phyloP scores from a whole-genome alignment of 2,888 invertebrate species.

The Gastrophysa polygoni region DNA sequence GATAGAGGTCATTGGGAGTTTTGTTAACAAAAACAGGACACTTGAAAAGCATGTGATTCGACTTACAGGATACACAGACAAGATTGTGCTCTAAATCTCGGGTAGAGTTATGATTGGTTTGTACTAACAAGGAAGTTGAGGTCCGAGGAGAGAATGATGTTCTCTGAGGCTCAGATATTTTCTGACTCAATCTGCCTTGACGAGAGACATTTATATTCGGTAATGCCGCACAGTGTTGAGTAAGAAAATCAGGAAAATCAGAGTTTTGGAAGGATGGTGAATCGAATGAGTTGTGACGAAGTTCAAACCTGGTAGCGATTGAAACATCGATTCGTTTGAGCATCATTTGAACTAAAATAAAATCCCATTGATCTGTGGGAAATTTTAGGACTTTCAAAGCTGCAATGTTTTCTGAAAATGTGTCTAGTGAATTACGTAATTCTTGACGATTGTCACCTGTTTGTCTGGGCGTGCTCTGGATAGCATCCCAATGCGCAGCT shows the following conservation, averaged over 20 bases:
- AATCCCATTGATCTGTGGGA: background rate
- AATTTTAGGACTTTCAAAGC: background rate
- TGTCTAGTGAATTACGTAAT: background rate
- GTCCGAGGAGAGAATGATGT: no score
- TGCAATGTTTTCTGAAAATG: background rate
- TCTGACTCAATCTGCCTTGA: no score
- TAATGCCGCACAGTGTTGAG: background rate
- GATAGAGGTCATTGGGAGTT: no score
- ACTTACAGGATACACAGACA: no score
- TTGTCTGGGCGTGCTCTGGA: background rate
- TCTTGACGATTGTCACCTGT: background rate
- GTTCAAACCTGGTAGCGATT: background rate
- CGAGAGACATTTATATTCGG: background rate
- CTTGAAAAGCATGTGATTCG: no score
- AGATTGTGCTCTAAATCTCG: no score
- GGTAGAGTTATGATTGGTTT: no score
- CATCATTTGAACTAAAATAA: background rate
- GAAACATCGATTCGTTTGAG: background rate
- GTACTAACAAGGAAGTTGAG: no score
- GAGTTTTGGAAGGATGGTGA: background rate
- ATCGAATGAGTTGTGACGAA: background rate
- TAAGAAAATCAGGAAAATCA: background rate
- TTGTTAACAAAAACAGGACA: no score
- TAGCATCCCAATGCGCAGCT: background rate
- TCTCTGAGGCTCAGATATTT: no score